Evolutionary conservation across 2,113 vertebrate species (phyloP).

Genomic region (Limnothrissa miodon): DNA sequence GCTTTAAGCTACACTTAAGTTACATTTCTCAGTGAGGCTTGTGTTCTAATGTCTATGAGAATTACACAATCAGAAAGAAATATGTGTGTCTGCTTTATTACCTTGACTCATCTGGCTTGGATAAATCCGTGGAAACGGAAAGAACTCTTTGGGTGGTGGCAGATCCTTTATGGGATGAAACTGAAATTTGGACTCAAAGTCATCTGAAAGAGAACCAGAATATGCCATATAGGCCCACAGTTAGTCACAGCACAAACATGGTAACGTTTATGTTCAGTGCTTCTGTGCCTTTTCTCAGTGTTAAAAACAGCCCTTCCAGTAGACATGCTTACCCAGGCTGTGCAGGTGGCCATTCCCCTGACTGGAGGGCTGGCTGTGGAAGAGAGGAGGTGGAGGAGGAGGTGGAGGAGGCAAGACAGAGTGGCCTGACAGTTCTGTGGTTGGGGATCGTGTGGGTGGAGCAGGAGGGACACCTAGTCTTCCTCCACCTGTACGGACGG

Average conservation of each 20-base stretch:
- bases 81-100: constrained; percentile 48
- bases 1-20: not conserved
- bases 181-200: constrained; percentile 97
- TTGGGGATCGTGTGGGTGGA: constrained; percentile 87
- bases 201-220: constrained; percentile 70
- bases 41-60: not conserved
- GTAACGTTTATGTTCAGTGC: not conserved
- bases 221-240: not conserved
- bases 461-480: constrained; percentile 84
- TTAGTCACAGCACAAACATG: not conserved
- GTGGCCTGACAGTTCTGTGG: constrained; percentile 85
- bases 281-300: not conserved
- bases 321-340: constrained; percentile 69
- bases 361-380: not conserved
- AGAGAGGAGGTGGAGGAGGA: constrained; percentile 45
- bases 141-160: constrained; percentile 91
- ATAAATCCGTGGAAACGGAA: constrained; percentile 85
- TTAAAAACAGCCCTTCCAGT: not conserved
- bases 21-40: not conserved
- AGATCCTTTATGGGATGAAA: constrained; percentile 95
- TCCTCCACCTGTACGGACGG: constrained; percentile 67
- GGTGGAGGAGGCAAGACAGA: constrained; percentile 63
- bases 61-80: not conserved
- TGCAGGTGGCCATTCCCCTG: constrained; percentile 82
- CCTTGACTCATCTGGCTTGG: constrained; percentile 91